Conservation (phyloP, 2,888 invertebrate genomes). For the Xestia c-nigrum region DNA sequence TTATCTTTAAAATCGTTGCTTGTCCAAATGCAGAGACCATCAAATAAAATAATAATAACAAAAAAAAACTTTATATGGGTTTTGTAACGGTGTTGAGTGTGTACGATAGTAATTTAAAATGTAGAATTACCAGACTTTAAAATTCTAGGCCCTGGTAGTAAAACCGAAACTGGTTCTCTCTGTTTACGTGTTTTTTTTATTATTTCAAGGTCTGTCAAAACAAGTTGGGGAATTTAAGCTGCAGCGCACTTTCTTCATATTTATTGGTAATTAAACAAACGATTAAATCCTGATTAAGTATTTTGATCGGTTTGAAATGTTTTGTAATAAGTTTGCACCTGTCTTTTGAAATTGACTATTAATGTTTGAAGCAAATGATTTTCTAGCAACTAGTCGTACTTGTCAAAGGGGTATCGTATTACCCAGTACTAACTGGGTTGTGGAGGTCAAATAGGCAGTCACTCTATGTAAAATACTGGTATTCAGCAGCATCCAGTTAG, state of each 20-base stretch:
- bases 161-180: conserved; percentile 38
- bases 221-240: conserved; percentile 36
- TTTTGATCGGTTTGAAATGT: conserved; percentile 2
- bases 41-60: not conserved
- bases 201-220: conserved; percentile 44
- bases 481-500: not conserved
- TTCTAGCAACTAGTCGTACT: not conserved
- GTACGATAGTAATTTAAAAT: conserved; percentile 31
- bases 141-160: conserved; percentile 36
- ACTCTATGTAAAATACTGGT: not conserved
- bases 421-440: not conserved
- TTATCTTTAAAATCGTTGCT: too few species aligned
- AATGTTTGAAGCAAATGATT: conserved; percentile 3
- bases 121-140: conserved; percentile 30
- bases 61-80: not conserved
- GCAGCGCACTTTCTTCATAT: conserved; percentile 40
- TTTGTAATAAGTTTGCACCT: not conserved
- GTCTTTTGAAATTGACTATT: not conserved
- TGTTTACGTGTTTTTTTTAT: conserved; percentile 45
- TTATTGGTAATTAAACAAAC: conserved; percentile 24
- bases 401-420: not conserved
- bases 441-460: not conserved
- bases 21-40: not conserved
- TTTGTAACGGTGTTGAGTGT: conserved; percentile 27
- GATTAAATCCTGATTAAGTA: conserved; percentile 13